Conservation (phyloP, 1,140 invertebrate species). For the Drosophila teissieri region DNA sequence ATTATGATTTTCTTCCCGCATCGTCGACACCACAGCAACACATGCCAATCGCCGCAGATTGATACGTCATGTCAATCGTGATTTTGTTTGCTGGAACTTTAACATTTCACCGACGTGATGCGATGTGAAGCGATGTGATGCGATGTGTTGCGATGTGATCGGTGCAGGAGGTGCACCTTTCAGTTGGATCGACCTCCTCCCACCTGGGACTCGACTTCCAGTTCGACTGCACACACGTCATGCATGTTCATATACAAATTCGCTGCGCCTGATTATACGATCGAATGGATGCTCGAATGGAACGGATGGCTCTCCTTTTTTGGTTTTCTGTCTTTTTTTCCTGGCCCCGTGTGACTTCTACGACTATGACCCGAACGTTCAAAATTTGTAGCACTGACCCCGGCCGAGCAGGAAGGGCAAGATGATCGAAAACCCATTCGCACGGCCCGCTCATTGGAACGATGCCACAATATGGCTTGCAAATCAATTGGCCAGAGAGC, state of each 20-base stretch:
- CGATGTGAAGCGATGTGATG: slow-evolving; percentile 62
- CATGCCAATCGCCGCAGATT: slow-evolving; percentile 61
- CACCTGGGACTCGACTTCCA: slow-evolving; percentile 17
- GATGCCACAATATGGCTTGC: slow-evolving; percentile 73
- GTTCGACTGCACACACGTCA: slow-evolving; percentile 73
- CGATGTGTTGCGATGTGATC: slow-evolving; percentile 60
- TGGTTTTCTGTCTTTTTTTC: neutral
- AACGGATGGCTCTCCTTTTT: slow-evolving; percentile 11
- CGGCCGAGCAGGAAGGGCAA: slow-evolving; percentile 40
- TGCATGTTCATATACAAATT: slow-evolving; percentile 83
- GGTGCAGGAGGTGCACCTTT: slow-evolving; percentile 24
- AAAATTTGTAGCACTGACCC: slow-evolving; percentile 82
- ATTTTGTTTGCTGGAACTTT: slow-evolving; percentile 83
- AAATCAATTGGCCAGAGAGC: slow-evolving; percentile 77
- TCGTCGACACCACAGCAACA: slow-evolving; percentile 39
- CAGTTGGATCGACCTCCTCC: slow-evolving; percentile 25
- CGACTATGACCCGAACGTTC: slow-evolving; percentile 78
- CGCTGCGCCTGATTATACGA: slow-evolving; percentile 78
- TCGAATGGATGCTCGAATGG: slow-evolving; percentile 24
- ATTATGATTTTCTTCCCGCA: slow-evolving; percentile 77
- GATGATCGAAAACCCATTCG: slow-evolving; percentile 73
- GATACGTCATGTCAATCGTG: slow-evolving; percentile 80
- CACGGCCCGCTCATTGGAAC: slow-evolving; percentile 77
- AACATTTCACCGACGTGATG: slow-evolving; percentile 79
- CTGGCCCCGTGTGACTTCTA: slow-evolving; percentile 67